A percentile compares a stretch with the other conserved stretches of the same genome.
Conservation (phyloP, 2,113 vertebrate species). For the Corynorhinus townsendii region DNA sequence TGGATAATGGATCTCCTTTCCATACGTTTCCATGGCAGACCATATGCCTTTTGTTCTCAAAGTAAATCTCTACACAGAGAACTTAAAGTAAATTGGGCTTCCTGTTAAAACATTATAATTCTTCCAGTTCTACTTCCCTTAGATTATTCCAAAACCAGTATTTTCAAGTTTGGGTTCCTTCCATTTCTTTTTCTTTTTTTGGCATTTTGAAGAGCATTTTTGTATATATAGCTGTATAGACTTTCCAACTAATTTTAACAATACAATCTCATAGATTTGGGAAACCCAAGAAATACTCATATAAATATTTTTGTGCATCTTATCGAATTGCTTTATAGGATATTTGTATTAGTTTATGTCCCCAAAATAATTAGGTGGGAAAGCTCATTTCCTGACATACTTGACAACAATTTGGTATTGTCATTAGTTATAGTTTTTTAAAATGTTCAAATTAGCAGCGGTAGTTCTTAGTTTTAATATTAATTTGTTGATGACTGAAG, state of each 20-base stretch:
- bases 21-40: slow-evolving; percentile 23
- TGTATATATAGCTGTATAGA: neutral
- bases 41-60: slow-evolving; percentile 42
- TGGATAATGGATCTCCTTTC: neutral
- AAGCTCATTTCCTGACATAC: neutral
- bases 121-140: neutral
- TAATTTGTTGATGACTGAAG: neutral
- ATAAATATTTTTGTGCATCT: neutral
- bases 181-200: neutral
- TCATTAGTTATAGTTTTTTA: neutral
- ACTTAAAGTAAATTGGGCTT: slow-evolving; percentile 37
- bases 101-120: slow-evolving; percentile 4
- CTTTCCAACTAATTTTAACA: slow-evolving; percentile 6
- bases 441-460: neutral
- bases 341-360: neutral
- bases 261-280: neutral
- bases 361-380: neutral
- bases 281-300: neutral
- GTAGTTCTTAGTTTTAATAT: neutral
- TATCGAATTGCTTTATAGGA: neutral
- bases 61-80: neutral
- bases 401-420: neutral
- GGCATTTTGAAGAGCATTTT: neutral
- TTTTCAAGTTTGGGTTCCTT: neutral
- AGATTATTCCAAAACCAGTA: neutral